phyloP scores from a whole-genome alignment of 2,113 vertebrate genomes.

The Arizona elegans region DNA sequence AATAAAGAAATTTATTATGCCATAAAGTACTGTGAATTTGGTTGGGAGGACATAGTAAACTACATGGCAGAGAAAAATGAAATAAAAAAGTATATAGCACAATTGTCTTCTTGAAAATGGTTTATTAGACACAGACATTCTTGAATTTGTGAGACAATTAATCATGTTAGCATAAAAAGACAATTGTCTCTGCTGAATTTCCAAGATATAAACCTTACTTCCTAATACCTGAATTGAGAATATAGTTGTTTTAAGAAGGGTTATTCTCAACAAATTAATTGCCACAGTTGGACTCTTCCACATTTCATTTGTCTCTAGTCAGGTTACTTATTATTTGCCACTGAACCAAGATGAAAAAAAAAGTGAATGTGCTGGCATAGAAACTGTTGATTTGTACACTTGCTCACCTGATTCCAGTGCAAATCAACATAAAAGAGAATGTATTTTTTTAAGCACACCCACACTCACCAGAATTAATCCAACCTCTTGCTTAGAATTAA shows the following conservation, averaged over 20 bases:
- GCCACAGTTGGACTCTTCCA: not conserved
- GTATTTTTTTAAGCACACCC: not conserved
- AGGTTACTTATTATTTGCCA: not conserved
- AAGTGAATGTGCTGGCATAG: not conserved
- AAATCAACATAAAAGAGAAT: not conserved
- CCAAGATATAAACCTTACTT: not conserved
- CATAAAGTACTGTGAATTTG: not conserved
- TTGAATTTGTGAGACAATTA: not conserved
- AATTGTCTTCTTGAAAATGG: not conserved
- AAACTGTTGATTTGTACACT: not conserved
- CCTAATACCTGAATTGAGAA: not conserved
- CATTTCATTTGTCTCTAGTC: not conserved
- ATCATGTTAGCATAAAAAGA: not conserved
- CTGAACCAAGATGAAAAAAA: not conserved
- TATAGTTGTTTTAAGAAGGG: not conserved
- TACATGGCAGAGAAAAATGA: not conserved
- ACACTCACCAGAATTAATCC: not conserved
- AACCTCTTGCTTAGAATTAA: not conserved
- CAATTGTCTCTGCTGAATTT: not conserved
- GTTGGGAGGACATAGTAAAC: not conserved
- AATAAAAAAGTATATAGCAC: not conserved
- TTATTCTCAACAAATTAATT: not conserved
- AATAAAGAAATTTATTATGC: not conserved
- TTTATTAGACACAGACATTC: not conserved
- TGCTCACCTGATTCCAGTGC: not conserved